Percentiles rank a stretch among this genome's conserved stretches.
Evolutionary conservation across 2,888 invertebrate genomes (phyloP).

Genomic region (Brenthis daphne): DNA sequence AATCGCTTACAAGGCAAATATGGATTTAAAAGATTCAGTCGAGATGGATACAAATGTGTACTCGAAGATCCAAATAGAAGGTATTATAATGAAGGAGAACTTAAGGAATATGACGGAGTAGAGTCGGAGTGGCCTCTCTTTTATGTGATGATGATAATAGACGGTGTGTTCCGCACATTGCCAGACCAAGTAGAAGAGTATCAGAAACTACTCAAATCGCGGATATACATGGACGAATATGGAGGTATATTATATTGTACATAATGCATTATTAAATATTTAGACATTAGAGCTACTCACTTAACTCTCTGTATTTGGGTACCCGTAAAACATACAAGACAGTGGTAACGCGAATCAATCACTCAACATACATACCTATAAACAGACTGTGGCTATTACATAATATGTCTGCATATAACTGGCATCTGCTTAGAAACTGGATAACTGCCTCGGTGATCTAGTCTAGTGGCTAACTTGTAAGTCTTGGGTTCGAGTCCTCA

Average conservation of each 20-base stretch:
- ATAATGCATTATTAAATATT: too few species aligned
- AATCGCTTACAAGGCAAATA: conserved; percentile 92
- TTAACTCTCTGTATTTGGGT: too few species aligned
- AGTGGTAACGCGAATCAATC: too few species aligned
- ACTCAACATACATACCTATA: too few species aligned
- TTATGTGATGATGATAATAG: conserved; percentile 97
- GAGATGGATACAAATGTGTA: conserved; percentile 96
- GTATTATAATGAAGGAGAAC: conserved; percentile 95
- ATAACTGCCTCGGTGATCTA: too few species aligned
- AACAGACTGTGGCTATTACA: too few species aligned
- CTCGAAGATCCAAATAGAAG: conserved; percentile 90
- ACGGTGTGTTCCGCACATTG: conserved; percentile 94
- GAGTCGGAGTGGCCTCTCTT: conserved; percentile 99
- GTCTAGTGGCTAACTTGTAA: too few species aligned
- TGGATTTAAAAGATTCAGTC: conserved; percentile 96
- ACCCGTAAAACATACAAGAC: too few species aligned
- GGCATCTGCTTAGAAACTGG: too few species aligned
- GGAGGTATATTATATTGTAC: conserved; percentile 82
- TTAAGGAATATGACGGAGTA: conserved; percentile 96
- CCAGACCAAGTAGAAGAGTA: conserved; percentile 96
- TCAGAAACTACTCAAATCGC: conserved; percentile 90
- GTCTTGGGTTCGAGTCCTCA: too few species aligned
- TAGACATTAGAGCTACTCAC: not conserved
- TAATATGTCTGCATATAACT: too few species aligned
- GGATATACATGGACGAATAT: conserved; percentile 90